Percentiles rank a stretch among this genome's conserved stretches.
These are phyloP conservation scores for Ursus arctos DNA, from an alignment of 2,113 vertebrate genomes.

Conservation along the genomic window DNA sequence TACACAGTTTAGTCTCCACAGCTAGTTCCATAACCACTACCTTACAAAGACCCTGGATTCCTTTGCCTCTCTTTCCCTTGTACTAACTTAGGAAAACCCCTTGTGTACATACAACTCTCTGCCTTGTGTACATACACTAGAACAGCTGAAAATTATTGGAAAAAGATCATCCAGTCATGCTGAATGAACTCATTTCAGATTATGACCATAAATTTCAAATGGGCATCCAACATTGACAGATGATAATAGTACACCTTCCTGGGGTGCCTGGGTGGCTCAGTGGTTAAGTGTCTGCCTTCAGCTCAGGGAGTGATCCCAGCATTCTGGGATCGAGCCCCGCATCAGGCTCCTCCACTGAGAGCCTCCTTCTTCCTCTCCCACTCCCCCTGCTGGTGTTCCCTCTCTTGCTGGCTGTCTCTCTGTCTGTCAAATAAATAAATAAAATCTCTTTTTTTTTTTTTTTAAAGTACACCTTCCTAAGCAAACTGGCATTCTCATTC, in stretches of 20 bases:
- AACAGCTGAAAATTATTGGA: neutral
- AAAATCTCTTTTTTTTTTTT: too few species aligned
- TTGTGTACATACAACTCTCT: neutral
- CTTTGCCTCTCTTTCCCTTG: neutral
- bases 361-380: too few species aligned
- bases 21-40: neutral
- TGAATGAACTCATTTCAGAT: conserved; percentile 37
- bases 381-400: too few species aligned
- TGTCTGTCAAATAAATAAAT: too few species aligned
- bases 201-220: conserved; percentile 7
- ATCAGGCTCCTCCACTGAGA: too few species aligned
- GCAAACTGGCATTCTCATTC: too few species aligned
- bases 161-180: neutral
- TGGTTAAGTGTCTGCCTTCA: too few species aligned
- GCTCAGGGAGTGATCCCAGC: too few species aligned
- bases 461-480: too few species aligned
- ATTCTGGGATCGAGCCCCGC: too few species aligned
- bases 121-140: neutral
- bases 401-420: too few species aligned
- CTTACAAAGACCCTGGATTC: conserved; percentile 44
- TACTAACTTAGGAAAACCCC: neutral
- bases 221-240: neutral
- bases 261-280: too few species aligned
- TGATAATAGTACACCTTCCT: neutral
- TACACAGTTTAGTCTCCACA: neutral